Evolutionary conservation across 1,140 invertebrate genomes (phyloP).

Genomic region (Lasaia peninsularis): DNA sequence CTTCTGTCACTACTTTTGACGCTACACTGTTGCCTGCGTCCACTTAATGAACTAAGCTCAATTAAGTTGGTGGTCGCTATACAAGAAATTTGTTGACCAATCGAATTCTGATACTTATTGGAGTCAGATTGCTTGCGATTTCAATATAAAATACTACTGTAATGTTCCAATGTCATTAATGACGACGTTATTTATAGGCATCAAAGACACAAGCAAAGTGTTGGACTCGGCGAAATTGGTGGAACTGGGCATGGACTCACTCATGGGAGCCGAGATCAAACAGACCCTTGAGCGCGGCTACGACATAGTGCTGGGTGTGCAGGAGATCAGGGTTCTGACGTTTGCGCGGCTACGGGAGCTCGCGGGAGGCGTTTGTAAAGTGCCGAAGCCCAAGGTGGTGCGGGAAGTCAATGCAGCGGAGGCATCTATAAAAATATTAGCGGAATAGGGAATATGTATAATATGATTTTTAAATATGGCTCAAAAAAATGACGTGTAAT

Average conservation of each 20-base stretch:
- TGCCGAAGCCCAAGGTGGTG: constrained; percentile 21
- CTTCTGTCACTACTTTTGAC: no score
- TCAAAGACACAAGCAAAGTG: constrained; percentile 90
- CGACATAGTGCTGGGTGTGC: constrained; percentile 91
- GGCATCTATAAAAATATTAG: no score
- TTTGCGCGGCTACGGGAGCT: constrained; percentile 86
- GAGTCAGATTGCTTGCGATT: background rate
- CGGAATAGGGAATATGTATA: no score
- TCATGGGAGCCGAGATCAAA: constrained; percentile 99
- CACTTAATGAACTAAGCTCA: no score
- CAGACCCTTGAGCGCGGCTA: constrained; percentile 96
- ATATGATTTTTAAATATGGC: no score
- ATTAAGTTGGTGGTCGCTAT: no score
- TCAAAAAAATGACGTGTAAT: no score
- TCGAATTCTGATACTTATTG: background rate
- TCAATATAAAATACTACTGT: background rate
- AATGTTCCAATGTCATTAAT: background rate
- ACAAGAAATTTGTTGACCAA: no score
- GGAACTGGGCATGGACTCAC: constrained; percentile 97
- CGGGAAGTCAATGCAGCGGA: constrained; percentile 26
- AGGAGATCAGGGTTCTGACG: constrained; percentile 91
- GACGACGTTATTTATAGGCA: constrained; percentile 41
- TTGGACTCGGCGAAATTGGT: constrained; percentile 86
- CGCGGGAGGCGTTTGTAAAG: constrained; percentile 47
- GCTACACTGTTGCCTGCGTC: no score